phyloP scores from a whole-genome alignment of 1,140 invertebrate species.

The Pogonus chalceus region DNA sequence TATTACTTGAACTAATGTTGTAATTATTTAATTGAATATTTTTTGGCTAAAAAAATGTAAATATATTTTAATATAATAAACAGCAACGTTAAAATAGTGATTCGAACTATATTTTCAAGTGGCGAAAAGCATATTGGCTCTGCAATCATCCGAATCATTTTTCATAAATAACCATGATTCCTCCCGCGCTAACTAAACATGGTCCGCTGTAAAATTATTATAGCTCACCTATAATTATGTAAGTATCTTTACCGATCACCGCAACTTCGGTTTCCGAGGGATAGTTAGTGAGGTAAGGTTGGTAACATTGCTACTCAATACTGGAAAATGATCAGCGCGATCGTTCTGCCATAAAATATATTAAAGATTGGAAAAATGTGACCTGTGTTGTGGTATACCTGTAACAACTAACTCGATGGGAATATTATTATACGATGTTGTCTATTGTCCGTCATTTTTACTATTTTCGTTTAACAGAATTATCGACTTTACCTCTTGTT shows the following conservation, averaged over 20 bases:
- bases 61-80: too few relatives aligned
- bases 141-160: not conserved
- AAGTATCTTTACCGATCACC: slow-evolving; percentile 12
- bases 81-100: not conserved
- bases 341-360: not conserved
- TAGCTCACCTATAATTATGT: slow-evolving; percentile 14
- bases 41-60: too few relatives aligned
- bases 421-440: not conserved
- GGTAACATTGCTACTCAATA: not conserved
- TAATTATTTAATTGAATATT: too few relatives aligned
- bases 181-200: not conserved
- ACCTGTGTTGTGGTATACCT: not conserved
- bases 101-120: not conserved
- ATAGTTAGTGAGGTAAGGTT: not conserved
- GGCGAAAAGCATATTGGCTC: slow-evolving; percentile 5
- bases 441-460: not conserved
- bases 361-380: not conserved
- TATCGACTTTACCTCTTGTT: not conserved
- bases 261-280: not conserved
- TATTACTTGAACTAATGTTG: too few relatives aligned
- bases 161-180: not conserved
- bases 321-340: not conserved
- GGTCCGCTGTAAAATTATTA: slow-evolving; percentile 11
- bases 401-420: not conserved
- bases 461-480: not conserved